A percentile compares a stretch with the other conserved stretches of the same genome.
Evolutionary conservation across 2,113 vertebrate species (phyloP).

Genomic region (human): DNA sequence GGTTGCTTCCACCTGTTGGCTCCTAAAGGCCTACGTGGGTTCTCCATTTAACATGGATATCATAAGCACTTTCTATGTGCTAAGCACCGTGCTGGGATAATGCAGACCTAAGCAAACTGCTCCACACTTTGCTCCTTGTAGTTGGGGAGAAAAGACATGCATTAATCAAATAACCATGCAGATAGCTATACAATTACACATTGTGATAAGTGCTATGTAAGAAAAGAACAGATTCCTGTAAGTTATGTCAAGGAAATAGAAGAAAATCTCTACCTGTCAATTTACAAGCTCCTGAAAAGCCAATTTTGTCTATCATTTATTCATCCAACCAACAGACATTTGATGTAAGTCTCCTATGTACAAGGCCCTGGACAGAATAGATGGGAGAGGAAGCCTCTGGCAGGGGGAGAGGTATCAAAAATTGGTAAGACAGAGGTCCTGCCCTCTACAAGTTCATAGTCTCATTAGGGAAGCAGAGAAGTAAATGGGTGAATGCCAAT

Average conservation of each 20-base stretch:
- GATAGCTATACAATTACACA: neutral
- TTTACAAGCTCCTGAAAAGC: neutral
- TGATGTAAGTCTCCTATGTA: neutral
- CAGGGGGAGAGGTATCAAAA: too few species aligned
- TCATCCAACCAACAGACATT: neutral
- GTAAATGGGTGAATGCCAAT: accelerated
- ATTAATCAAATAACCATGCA: neutral
- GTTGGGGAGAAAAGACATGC: neutral
- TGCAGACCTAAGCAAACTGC: neutral
- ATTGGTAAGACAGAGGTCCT: neutral
- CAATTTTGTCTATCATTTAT: neutral
- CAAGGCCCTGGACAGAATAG: neutral
- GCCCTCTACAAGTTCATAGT: neutral
- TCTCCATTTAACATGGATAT: neutral
- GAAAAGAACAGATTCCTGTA: neutral
- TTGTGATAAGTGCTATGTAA: neutral
- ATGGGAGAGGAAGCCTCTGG: neutral
- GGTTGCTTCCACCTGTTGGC: neutral
- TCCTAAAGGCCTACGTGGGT: neutral
- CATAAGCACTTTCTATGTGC: neutral
- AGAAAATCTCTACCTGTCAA: neutral
- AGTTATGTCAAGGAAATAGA: neutral
- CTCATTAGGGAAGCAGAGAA: neutral
- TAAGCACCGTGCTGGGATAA: neutral
- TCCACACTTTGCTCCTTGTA: neutral